Evolutionary conservation across 37 sponge, comb jelly and placozoan genomes (phyloP), one percentile per base, ranked within the genome.

Genomic region (Geodia barretti): DNA sequence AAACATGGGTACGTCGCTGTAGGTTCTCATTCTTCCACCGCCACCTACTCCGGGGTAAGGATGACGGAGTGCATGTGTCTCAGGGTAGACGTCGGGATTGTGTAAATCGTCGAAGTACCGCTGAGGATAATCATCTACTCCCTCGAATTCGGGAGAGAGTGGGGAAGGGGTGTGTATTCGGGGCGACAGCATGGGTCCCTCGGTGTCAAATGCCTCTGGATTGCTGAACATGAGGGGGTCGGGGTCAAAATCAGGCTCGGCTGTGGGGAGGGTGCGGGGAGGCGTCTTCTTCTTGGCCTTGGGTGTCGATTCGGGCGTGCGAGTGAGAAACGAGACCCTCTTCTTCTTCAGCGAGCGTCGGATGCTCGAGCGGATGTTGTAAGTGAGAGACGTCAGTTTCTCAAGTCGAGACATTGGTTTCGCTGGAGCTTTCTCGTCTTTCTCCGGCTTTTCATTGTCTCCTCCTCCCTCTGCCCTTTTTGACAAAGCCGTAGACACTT

Each of bases 371-470:
- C 88, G 34, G 41, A 87, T 80, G n/a, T n/a, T n/a, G 81, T 87
- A 87, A 33, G 80, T 76, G 2, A 88, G 38, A 17, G 88, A 88
- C 11, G 88, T 88, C 35, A 88, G 73, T 70, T 82, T 88, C 76
- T 82, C 88, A 20, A 88, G 58, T 17, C 58, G 39, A 5, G 83
- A 82, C 63, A 82, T 64, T 25, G 68, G 34, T 31, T 68, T 68
- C 29, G 30, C 19, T 68, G 19, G 68, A 31, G 33, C 33, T 33
- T 29, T 68, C 34, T 68, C 68, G 4, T 64, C 65, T 31, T 68
- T 33, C 31, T 25, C 33, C 1, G 4, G 20, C 1, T 25, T 31
- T 30, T 31, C 33, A 32, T 68, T 34, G 19, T 28, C 35, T 26
- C 72, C 41, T 86, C 74, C 31, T 64, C 68, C 62, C 4, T 4